Percentiles rank a stretch among this genome's conserved stretches.
phyloP scores from a whole-genome alignment of 2,888 invertebrate species.

The Brachyopa scutellaris region DNA sequence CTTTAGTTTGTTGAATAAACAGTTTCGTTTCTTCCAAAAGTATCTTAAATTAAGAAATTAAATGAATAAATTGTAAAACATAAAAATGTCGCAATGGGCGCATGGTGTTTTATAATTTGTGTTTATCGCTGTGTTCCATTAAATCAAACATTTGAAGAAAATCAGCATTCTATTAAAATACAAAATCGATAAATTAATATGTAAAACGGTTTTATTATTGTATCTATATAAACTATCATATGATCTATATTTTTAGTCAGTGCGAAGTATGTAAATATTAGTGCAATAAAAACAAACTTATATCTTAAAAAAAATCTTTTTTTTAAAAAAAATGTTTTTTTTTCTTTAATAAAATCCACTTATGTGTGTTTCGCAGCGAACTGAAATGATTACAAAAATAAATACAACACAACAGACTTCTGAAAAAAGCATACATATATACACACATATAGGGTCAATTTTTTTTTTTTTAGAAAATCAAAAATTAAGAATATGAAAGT shows the following conservation, averaged over 20 bases:
- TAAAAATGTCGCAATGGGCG: not conserved
- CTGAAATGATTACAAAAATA: no score
- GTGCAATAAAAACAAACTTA: conserved; percentile 66
- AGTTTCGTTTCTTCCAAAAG: conserved; percentile 52
- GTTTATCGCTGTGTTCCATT: conserved; percentile 11
- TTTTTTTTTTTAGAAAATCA: no score
- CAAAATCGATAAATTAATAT: conserved; percentile 14
- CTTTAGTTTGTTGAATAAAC: conserved; percentile 6
- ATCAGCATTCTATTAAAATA: not conserved
- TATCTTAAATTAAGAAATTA: conserved; percentile 44
- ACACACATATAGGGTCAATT: no score
- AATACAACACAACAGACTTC: no score
- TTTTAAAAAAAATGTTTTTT: conserved; percentile 12
- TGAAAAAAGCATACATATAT: no score
- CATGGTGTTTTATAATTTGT: conserved; percentile 4
- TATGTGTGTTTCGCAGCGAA: no score
- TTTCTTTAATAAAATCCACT: no score
- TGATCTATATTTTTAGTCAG: conserved; percentile 51
- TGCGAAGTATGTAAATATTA: conserved; percentile 67
- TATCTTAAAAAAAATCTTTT: conserved; percentile 41
- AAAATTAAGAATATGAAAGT: no score
- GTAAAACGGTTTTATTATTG: conserved; percentile 50
- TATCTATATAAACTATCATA: conserved; percentile 47
- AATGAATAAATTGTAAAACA: not conserved
- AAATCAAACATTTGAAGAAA: not conserved